Conservation (phyloP, 2,113 vertebrate genomes). For the Phainopepla nitens region DNA sequence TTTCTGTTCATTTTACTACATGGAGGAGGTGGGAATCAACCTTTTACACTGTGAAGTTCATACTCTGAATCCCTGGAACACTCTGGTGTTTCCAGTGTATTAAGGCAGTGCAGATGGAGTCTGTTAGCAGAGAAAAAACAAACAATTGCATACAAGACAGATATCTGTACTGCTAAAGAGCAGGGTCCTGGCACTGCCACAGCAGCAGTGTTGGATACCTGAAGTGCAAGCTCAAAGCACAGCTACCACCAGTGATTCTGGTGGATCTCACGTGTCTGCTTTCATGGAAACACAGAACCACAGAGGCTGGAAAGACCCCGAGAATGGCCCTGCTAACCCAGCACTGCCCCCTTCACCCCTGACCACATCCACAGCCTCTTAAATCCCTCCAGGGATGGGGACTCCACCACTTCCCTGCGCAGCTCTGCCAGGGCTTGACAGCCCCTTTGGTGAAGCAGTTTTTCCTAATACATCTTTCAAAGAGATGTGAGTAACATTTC, state of each 20-base stretch:
- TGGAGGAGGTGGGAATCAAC: background rate
- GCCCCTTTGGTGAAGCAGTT: background rate
- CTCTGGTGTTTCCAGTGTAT: background rate
- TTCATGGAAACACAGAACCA: background rate
- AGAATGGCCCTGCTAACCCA: background rate
- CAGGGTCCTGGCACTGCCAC: background rate
- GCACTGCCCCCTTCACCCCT: background rate
- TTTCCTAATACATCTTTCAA: background rate
- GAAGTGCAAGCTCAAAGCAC: background rate
- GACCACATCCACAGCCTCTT: accelerated
- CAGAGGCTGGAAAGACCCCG: background rate
- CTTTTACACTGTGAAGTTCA: background rate
- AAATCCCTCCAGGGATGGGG: background rate
- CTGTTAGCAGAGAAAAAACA: background rate
- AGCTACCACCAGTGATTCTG: background rate
- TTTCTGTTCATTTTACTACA: background rate
- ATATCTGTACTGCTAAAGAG: background rate
- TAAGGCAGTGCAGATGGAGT: background rate
- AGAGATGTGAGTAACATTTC: background rate
- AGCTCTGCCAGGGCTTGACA: background rate
- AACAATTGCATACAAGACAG: background rate
- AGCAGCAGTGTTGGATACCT: background rate
- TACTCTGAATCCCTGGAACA: background rate
- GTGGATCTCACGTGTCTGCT: background rate
- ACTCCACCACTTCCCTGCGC: background rate